Evolutionary conservation across 2,113 vertebrate species (phyloP).

Genomic region (Diadophis punctatus): DNA sequence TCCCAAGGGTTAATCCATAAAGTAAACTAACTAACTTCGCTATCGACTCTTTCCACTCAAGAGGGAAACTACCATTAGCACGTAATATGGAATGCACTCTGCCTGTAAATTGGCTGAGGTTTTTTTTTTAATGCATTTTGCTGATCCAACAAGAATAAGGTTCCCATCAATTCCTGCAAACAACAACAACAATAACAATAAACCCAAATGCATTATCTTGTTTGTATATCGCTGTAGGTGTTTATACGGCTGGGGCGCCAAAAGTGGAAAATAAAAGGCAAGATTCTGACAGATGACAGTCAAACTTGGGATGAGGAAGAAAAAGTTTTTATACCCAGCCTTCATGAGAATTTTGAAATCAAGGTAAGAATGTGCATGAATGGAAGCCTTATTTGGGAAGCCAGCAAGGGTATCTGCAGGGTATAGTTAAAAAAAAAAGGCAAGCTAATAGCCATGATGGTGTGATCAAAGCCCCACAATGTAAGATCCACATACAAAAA

Average conservation of each 20-base stretch:
- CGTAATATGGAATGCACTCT: too few species aligned
- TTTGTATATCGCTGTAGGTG: constrained; percentile 69
- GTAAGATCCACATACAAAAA: neutral
- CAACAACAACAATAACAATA: too few species aligned
- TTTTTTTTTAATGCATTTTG: neutral
- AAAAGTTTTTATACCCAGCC: constrained; percentile 84
- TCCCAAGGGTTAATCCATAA: too few species aligned
- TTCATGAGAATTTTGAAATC: constrained; percentile 89
- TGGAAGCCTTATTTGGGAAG: neutral
- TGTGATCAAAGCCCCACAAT: neutral
- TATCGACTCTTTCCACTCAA: neutral
- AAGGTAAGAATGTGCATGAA: constrained; percentile 74
- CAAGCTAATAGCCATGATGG: neutral
- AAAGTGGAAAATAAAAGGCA: constrained; percentile 88
- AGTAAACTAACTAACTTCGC: neutral
- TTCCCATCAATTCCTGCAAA: accelerated
- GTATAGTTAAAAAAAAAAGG: neutral
- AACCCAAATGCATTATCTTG: accelerated
- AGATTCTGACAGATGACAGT: constrained; percentile 86
- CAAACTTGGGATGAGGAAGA: constrained; percentile 93
- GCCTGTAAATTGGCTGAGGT: neutral
- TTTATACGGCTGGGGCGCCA: constrained; percentile 85
- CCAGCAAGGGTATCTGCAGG: neutral
- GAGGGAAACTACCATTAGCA: neutral
- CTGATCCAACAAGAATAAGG: neutral